Evolutionary conservation across 2,797 vertebrate species (phyloP).

Genomic region (Pogoniulus pusillus): DNA sequence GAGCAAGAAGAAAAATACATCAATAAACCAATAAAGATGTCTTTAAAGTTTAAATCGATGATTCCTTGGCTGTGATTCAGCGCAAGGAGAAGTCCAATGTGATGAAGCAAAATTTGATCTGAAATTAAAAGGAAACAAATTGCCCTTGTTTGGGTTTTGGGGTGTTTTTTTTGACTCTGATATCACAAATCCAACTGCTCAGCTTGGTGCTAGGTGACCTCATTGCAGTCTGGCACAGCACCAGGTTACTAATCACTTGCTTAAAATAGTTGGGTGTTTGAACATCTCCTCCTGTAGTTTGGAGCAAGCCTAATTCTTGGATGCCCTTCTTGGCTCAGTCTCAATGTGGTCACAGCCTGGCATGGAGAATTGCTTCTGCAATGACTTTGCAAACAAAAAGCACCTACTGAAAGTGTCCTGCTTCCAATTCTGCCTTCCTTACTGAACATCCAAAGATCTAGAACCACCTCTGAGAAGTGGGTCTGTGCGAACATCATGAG

Average conservation of each 20-base stretch:
- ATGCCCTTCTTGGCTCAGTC: neutral
- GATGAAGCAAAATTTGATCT: neutral
- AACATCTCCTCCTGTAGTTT: neutral
- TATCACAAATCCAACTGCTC: rapidly evolving
- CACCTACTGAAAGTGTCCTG: neutral
- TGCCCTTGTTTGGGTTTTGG: neutral
- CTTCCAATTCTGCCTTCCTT: neutral
- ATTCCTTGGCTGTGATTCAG: neutral
- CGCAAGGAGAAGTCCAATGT: neutral
- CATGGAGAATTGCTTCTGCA: neutral
- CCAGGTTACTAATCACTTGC: neutral
- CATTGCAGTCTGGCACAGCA: neutral
- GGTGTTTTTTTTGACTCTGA: too few relatives aligned
- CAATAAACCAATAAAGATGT: neutral
- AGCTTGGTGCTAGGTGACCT: too few relatives aligned
- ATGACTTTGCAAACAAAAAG: neutral
- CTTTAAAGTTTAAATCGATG: neutral
- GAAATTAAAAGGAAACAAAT: neutral
- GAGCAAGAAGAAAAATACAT: neutral
- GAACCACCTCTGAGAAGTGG: neutral
- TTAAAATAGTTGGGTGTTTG: neutral
- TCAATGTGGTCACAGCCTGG: neutral
- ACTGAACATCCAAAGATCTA: neutral
- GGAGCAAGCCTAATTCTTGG: neutral
- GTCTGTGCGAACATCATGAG: too few relatives aligned